Conservation (phyloP, 2,113 vertebrate species). For the Eira barbara region DNA sequence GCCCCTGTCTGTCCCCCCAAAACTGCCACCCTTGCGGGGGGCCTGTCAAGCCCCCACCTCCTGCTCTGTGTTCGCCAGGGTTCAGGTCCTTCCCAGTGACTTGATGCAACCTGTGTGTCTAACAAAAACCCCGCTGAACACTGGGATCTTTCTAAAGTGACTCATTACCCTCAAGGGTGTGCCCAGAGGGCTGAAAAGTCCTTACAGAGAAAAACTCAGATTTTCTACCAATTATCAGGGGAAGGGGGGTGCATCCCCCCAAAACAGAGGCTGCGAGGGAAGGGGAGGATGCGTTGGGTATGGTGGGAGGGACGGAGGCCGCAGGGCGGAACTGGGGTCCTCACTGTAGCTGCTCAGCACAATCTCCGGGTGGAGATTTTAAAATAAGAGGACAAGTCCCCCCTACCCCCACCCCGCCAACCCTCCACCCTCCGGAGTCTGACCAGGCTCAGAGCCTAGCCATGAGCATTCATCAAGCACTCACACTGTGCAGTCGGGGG, state of each 20-base stretch:
- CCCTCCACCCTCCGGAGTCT: neutral
- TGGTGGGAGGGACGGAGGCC: neutral
- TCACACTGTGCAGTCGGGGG: neutral
- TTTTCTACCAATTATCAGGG: neutral
- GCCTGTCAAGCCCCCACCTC: neutral
- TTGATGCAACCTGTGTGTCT: rapidly evolving
- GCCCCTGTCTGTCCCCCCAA: neutral
- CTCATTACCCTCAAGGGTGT: neutral
- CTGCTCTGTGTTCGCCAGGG: neutral
- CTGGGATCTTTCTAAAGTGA: neutral
- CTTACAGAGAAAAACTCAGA: neutral
- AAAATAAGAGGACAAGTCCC: neutral
- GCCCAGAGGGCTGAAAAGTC: neutral
- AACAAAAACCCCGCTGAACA: too few relatives aligned
- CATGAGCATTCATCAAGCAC: neutral
- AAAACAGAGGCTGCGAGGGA: neutral
- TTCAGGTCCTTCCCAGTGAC: neutral
- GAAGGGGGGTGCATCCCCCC: neutral
- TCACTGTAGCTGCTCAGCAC: neutral
- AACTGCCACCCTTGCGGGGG: neutral
- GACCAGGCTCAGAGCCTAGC: neutral
- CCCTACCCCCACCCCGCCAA: neutral
- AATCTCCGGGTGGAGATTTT: neutral
- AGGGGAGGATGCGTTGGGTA: neutral
- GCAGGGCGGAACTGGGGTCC: neutral